Conservation (phyloP, 2,113 vertebrate species). For the Chloropsis cyanopogon region DNA sequence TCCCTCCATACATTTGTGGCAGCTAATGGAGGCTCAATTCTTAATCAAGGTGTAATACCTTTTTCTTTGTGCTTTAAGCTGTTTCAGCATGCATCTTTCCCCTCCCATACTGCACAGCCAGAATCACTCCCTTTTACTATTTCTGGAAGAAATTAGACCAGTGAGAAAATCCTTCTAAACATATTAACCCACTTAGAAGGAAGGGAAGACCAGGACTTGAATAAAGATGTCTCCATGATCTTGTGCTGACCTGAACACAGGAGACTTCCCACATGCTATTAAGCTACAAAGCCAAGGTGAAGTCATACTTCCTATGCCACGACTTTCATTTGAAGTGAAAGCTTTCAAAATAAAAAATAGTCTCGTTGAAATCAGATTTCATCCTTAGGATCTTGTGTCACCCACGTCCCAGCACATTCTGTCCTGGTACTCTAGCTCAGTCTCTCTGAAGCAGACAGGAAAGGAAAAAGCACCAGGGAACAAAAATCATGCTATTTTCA, state of each 20-base stretch:
- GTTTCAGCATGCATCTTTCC: neutral
- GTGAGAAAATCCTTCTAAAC: conserved; percentile 15
- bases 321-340: neutral
- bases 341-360: neutral
- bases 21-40: neutral
- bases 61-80: neutral
- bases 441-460: neutral
- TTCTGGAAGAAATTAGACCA: neutral
- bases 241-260: neutral
- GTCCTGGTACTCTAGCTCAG: neutral
- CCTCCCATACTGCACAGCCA: neutral
- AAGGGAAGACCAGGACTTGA: neutral
- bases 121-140: neutral
- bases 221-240: neutral
- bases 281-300: neutral
- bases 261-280: neutral
- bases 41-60: neutral
- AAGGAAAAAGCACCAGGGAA: neutral
- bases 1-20: neutral
- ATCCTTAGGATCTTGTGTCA: neutral
- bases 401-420: neutral
- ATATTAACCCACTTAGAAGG: neutral
- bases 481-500: neutral
- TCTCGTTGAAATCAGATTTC: neutral
- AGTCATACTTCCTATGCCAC: neutral